Evolutionary conservation across 2,113 vertebrate species (phyloP).

Genomic region (Meleagris gallopavo): DNA sequence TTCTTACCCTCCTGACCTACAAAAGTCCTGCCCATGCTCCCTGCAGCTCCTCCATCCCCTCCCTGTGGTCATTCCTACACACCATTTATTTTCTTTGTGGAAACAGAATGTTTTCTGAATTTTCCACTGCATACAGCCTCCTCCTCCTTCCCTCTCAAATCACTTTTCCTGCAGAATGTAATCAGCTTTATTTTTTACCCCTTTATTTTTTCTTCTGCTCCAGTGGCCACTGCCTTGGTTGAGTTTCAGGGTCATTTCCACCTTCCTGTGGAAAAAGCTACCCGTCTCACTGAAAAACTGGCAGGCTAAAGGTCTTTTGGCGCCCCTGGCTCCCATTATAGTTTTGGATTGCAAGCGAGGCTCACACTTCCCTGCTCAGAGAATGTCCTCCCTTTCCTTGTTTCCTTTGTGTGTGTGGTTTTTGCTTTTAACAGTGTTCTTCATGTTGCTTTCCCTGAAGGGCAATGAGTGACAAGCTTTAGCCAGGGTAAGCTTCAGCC

Average conservation of each 20-base stretch:
- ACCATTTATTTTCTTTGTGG: not conserved
- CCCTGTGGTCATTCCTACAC: not conserved
- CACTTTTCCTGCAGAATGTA: not conserved
- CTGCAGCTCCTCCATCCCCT: not conserved
- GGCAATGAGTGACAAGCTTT: not conserved
- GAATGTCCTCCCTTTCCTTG: not conserved
- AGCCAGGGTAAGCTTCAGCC: not conserved
- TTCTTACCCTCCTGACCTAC: not conserved
- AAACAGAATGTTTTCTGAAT: not conserved
- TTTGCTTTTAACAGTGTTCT: not conserved
- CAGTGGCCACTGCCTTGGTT: not conserved
- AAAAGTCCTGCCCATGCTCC: not conserved
- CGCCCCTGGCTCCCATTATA: not conserved
- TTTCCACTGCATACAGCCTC: not conserved
- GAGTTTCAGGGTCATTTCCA: not conserved
- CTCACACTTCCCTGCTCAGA: not conserved
- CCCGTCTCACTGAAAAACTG: not conserved
- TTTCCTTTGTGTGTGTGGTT: not conserved
- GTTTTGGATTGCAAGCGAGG: not conserved
- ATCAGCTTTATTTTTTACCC: not conserved
- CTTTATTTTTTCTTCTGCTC: not conserved
- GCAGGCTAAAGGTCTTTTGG: not conserved
- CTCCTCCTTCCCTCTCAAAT: not conserved
- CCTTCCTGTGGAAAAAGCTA: conserved; percentile 12
- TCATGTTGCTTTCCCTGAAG: not conserved